Conservation (phyloP, 2,888 invertebrate species). For the Stramonita haemastoma region DNA sequence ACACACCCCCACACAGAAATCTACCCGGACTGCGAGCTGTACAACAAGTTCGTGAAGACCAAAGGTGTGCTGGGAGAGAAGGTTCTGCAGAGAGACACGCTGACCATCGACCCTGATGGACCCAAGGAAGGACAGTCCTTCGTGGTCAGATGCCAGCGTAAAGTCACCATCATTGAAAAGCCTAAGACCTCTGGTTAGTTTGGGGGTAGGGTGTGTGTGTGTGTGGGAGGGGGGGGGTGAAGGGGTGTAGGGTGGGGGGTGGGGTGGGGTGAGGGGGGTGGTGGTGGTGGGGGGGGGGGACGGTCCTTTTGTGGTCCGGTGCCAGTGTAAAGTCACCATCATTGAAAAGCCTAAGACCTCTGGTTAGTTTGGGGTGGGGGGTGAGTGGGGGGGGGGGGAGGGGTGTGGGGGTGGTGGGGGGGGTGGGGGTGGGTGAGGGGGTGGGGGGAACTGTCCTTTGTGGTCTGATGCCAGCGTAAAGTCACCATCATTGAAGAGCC, state of each 20-base stretch:
- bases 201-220: neutral
- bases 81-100: neutral
- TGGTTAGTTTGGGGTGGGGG: neutral
- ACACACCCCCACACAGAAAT: neutral
- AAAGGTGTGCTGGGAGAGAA: neutral
- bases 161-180: neutral
- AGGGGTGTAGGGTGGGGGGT: neutral
- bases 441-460: too few species aligned
- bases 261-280: neutral
- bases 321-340: neutral
- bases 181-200: neutral
- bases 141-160: neutral
- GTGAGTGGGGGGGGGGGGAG: neutral
- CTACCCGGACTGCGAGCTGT: neutral
- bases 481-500: too few species aligned
- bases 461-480: too few species aligned
- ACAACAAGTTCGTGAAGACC: neutral
- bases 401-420: neutral
- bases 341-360: neutral
- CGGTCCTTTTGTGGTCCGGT: neutral
- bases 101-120: constrained; percentile 15
- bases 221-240: neutral
- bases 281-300: neutral
- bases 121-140: neutral
- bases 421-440: too few species aligned